A percentile compares a stretch with the other conserved stretches of the same genome.
Conservation (phyloP, 2,797 vertebrate genomes). For the Alcedo atthis region DNA sequence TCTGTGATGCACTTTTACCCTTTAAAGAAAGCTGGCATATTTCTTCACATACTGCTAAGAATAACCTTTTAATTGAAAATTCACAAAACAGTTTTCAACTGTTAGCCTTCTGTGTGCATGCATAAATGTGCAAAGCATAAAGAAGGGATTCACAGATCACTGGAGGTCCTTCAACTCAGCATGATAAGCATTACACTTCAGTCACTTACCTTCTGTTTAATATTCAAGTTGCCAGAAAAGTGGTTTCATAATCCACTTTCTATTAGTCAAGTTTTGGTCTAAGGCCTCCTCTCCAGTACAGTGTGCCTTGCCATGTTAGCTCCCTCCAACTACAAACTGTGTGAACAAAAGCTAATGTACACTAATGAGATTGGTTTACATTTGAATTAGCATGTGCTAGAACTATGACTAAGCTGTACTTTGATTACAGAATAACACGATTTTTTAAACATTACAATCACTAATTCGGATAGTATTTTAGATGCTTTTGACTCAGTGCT, state of each 20-base stretch:
- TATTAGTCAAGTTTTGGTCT: neutral
- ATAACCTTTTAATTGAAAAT: neutral
- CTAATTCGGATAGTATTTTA: neutral
- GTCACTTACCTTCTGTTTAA: neutral
- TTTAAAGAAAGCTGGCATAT: neutral
- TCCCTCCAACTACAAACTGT: neutral
- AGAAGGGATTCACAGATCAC: neutral
- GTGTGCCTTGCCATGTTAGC: neutral
- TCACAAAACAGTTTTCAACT: neutral
- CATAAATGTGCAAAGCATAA: neutral
- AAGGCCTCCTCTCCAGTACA: neutral
- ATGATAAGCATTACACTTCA: neutral
- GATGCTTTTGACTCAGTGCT: neutral
- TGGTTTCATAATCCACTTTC: neutral
- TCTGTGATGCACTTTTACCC: neutral
- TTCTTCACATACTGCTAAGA: neutral
- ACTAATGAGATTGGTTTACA: neutral
- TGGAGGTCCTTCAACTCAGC: neutral
- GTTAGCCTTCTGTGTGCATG: neutral
- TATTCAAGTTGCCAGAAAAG: neutral
- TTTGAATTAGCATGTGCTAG: neutral
- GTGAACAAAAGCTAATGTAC: neutral
- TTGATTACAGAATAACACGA: neutral
- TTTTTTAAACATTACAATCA: neutral
- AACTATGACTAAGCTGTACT: neutral